Base-by-base conservation (phyloP, 2,888 invertebrate species). In the Aleiodes alternator region DNA sequence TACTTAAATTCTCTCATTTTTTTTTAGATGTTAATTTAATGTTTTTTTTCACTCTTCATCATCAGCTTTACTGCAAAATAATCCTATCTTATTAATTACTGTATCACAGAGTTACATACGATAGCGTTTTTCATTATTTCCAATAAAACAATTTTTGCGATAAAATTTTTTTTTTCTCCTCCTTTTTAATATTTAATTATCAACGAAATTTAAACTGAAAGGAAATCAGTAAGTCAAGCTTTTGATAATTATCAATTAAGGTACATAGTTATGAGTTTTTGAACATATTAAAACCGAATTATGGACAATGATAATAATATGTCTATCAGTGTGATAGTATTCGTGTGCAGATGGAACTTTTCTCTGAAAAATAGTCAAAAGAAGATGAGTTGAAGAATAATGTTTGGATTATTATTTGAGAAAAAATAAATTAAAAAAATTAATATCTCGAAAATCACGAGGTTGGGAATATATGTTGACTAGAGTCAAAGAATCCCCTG, bases 91-190 rank as follows among this genome's bases (percentile, higher is more conserved):
- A 88, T 85, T 86, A 85, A 86, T 84, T 89, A 89, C 86, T 84
- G 83, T 89, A 89, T 89, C 89, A 89, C 89, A 89, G 89, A 89
- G 86, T 87, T 86, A 87, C 87, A 86, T 86, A 85, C 86, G 85
- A 85, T 87, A 85, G 86, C 84, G 81, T 85, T 85, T 34, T 81
- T 80, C 80, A 43, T 82, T 84, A 83, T 82, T 83, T 82, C 82
- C 84, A 81, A 80, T 81, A 82, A 78, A 79, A 59, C 57, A 23
- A 68, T 56, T 57, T 16, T 56, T 48, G 43, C 11, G 38, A 70
- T 23, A 23, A 23, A 23, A 23, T 23, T 34, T 38, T 34, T 14
- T 48, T 68, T 5, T 61, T 61, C 34, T 34, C 34, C 61, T 53
- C 14, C 23, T 34, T 34, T 34, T 34, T 34, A 34, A 4, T 34